Evolutionary conservation across 2,888 invertebrate genomes (phyloP).

Genomic region (Oxystoma pomonae): DNA sequence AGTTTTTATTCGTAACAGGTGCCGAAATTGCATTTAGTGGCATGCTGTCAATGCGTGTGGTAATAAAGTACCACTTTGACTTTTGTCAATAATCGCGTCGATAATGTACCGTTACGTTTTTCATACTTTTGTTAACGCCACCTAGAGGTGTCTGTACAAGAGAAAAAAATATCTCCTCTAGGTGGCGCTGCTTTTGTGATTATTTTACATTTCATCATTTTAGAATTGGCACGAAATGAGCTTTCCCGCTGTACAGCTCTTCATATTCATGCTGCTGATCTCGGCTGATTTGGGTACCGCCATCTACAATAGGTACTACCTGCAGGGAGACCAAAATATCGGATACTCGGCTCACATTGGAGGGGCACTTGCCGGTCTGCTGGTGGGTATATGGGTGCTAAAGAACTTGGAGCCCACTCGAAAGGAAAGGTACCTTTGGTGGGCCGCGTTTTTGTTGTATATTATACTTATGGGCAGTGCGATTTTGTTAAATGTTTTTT

Average conservation of each 20-base stretch:
- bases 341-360: slow-evolving; percentile 91
- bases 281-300: slow-evolving; percentile 83
- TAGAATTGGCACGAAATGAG: slow-evolving; percentile 60
- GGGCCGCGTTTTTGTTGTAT: slow-evolving; percentile 68
- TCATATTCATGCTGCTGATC: slow-evolving; percentile 75
- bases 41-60: too few relatives aligned
- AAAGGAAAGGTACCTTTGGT: slow-evolving; percentile 60
- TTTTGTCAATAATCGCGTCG: too few relatives aligned
- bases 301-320: slow-evolving; percentile 77
- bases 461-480: slow-evolving; percentile 62
- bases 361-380: slow-evolving; percentile 77
- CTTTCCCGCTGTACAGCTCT: slow-evolving; percentile 77
- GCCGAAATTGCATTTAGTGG: too few relatives aligned
- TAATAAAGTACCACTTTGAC: too few relatives aligned
- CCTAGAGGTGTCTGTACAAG: too few relatives aligned
- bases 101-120: too few relatives aligned
- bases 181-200: too few relatives aligned
- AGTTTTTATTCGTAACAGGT: too few relatives aligned
- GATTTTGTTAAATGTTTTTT: slow-evolving; percentile 31
- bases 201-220: slow-evolving; percentile 25
- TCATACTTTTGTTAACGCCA: too few relatives aligned
- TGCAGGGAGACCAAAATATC: slow-evolving; percentile 64
- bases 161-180: too few relatives aligned
- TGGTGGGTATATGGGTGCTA: slow-evolving; percentile 61
- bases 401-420: slow-evolving; percentile 57